Conservation (phyloP, 2,888 invertebrate species). For the Pristionchus entomophagus region DNA sequence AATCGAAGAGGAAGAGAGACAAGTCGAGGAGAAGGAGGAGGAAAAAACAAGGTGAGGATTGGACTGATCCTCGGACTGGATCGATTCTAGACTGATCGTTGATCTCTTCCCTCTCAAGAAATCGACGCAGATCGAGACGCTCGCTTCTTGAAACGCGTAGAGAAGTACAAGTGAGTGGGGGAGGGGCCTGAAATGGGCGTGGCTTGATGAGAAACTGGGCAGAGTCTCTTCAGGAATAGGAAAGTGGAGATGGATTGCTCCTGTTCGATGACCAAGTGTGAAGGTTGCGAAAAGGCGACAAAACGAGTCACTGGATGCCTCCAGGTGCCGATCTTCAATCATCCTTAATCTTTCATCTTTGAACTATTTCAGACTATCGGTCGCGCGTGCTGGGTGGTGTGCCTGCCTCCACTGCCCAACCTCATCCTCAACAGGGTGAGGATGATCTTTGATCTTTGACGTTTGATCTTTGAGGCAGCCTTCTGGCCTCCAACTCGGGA, state of each 20-base stretch:
- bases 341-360: background rate
- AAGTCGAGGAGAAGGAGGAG: background rate
- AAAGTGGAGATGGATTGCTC: conserved; percentile 42
- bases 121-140: background rate
- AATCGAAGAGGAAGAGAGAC: conserved; percentile 12
- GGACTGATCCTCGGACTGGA: too few species aligned
- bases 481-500: conserved; percentile 68
- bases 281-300: background rate
- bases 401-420: conserved; percentile 58
- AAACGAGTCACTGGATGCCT: background rate
- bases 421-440: conserved; percentile 48
- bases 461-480: conserved; percentile 53
- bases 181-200: background rate
- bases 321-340: background rate
- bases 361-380: conserved; percentile 43
- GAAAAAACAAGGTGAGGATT: background rate
- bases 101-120: background rate
- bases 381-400: conserved; percentile 52
- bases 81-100: too few species aligned
- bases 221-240: background rate
- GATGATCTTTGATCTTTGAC: conserved; percentile 7
- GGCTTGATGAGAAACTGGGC: background rate
- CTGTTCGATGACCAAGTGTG: background rate
- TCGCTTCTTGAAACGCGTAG: background rate
- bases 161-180: conserved; percentile 33